A percentile compares a stretch with the other conserved stretches of the same genome.
phyloP scores from a whole-genome alignment of 2,888 invertebrate species.

The Oxyscelio sp. region DNA sequence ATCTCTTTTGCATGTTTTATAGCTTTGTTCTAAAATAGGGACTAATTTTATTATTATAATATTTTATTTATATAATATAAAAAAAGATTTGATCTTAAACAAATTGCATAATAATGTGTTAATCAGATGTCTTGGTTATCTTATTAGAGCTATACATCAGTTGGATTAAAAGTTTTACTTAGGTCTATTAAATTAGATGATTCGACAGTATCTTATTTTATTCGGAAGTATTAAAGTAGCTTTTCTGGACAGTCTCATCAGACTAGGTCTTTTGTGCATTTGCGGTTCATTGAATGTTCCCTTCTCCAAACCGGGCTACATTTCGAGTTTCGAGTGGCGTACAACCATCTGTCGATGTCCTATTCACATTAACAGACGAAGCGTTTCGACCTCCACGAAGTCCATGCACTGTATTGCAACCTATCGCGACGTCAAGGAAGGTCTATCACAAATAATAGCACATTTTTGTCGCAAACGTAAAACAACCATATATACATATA shows the following conservation, averaged over 20 bases:
- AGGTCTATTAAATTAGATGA: too few species aligned
- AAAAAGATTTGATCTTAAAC: too few species aligned
- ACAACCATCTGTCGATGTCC: constrained; percentile 69
- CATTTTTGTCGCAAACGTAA: too few species aligned
- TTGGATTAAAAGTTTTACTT: too few species aligned
- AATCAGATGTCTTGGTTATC: too few species aligned
- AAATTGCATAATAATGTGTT: too few species aligned
- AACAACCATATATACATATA: constrained; percentile 46
- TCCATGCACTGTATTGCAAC: constrained; percentile 58
- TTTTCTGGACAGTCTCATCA: constrained; percentile 48
- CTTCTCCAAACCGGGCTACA: constrained; percentile 53
- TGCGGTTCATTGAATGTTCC: constrained; percentile 72
- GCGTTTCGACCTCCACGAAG: constrained; percentile 65
- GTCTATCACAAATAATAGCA: constrained; percentile 64
- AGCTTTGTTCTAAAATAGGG: too few species aligned
- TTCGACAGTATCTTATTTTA: too few species aligned
- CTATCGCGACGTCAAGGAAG: constrained; percentile 64
- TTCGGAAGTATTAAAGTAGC: constrained; percentile 69
- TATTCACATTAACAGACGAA: constrained; percentile 69
- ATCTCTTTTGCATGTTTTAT: too few species aligned
- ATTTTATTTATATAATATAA: too few species aligned
- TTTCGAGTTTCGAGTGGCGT: constrained; percentile 66
- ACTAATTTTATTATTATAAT: too few species aligned
- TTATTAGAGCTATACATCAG: too few species aligned
- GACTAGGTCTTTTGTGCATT: constrained; percentile 72